Evolutionary conservation across 2,888 invertebrate genomes (phyloP), one percentile per base, ranked within the genome.

Genomic region (Macaria notata): DNA sequence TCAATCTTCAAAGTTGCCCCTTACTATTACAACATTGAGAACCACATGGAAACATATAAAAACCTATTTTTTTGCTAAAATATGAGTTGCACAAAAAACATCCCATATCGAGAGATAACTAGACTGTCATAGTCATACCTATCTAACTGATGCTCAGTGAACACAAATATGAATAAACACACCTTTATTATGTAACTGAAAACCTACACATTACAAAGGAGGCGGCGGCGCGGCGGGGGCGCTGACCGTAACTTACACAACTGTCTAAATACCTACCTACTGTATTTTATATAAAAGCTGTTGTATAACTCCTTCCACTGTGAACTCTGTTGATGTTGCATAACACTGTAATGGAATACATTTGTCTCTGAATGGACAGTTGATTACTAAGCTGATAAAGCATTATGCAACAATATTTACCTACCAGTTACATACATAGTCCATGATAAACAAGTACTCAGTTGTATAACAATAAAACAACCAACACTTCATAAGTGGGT

Each of bases 401-500:
- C 31, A 56, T 56, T 43, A 51, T 44, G 47, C 29, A 56, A 51
- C 31, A 36, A 9, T 33, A 43, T 19, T 39, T 38, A 44, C 38
- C 9, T 42, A 46, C 41, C n/a, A 8, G 43, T 46, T 36, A 44
- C 19, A 29, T 36, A 44, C 19, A 29, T 64, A 62, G 64, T 56
- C 61, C 60, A 30, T 43, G 19, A 46, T 5, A 9, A 9, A 43
- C 8, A 44, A 9, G 31, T 46, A 3, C 1, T 9, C 5, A 36
- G 36, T 49, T 46, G n/a, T 49, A 31, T 45, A 44, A 39, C 38
- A 53, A 68, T 43, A 62, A 51, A 66, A 68, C 64, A 58, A 31
- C 56, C 7, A 30, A 49, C 59, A 53, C 45, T 65, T 76, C 71
- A 75, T 66, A 74, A 65, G 71, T 73, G 64, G 44, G 44, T 56